Base-by-base conservation (phyloP, 2,888 invertebrate species). In the Drosophila putrida region DNA sequence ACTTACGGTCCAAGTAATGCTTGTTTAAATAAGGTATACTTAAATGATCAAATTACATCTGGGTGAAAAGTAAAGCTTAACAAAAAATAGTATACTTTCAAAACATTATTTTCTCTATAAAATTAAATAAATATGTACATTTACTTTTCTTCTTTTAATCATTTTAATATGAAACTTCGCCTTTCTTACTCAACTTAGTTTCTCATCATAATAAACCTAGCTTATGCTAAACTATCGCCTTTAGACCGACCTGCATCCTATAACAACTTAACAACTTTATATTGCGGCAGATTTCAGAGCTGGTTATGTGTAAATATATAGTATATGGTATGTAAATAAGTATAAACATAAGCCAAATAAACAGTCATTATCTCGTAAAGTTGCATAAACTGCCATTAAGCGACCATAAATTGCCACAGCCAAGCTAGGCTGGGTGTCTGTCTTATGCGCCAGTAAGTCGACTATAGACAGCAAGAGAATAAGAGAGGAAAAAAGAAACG, bases 351-450 rank as follows among this genome's bases (percentile, higher is more conserved):
- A 36, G 49, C 57, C 49, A 63, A 57, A 28, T 55, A 47, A 63
- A 49, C 49, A 57, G 41, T 63, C 41, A 63, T 63, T 63, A 57
- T 53, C 53, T 54, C 38, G 15, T 41, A 53, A 66, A 66, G 47
- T 60, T 60, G 20, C 38, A 65, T 60, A 65, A 60, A 66, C 65
- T 58, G 49, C 50, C 50, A 58, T 58, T 57, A 64, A 46, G 44
- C 46, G 11, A 43, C 47, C 57, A 50, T 49, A 63, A 63, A 41
- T 57, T 39, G 57, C 39, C 35, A 46, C 11, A 35, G 25, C 25
- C 31, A 44, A 46, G 13, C 11, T 6, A 20, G 31, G 20, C 36
- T 15, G 4, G 36, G 33, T n/a, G 8, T 28, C 25, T 49, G 33
- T 33, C 49, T 49, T 11, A 33, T 35, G 35, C 54, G 33, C 44